Conservation (phyloP, 2,113 vertebrate genomes). For the Ifrita kowaldi region DNA sequence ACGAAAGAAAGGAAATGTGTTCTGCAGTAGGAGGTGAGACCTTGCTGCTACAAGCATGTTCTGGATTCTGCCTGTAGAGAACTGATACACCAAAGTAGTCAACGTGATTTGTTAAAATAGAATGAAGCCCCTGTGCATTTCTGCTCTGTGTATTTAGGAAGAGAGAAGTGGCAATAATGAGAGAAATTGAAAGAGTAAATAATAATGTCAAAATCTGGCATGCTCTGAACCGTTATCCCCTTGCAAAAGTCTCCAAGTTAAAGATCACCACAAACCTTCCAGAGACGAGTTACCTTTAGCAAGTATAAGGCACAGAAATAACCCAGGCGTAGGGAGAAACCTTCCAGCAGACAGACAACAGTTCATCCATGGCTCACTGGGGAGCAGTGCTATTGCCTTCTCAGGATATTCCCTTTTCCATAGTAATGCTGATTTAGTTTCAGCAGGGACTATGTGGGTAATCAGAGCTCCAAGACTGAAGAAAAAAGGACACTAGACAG, state of each 20-base stretch:
- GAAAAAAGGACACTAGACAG: neutral
- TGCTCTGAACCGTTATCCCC: neutral
- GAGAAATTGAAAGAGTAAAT: neutral
- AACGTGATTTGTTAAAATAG: neutral
- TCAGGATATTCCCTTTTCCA: neutral
- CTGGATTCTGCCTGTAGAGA: neutral
- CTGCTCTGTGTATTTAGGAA: neutral
- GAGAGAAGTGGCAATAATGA: neutral
- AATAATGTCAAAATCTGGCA: neutral
- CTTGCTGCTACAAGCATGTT: neutral
- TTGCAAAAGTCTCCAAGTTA: neutral
- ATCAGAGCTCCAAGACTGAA: neutral
- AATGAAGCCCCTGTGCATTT: neutral
- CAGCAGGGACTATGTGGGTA: neutral
- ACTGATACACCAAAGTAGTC: neutral
- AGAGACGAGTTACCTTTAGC: neutral
- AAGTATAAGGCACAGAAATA: constrained; percentile 51
- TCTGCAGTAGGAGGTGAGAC: neutral
- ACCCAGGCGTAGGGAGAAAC: neutral
- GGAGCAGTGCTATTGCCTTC: neutral
- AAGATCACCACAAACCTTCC: neutral
- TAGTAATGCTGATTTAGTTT: neutral
- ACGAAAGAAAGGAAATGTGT: neutral
- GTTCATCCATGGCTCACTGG: neutral
- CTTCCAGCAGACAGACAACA: neutral